A percentile compares a stretch with the other conserved stretches of the same genome.
Evolutionary conservation across 2,797 vertebrate genomes (phyloP).

Genomic region (Anguilla anguilla): DNA sequence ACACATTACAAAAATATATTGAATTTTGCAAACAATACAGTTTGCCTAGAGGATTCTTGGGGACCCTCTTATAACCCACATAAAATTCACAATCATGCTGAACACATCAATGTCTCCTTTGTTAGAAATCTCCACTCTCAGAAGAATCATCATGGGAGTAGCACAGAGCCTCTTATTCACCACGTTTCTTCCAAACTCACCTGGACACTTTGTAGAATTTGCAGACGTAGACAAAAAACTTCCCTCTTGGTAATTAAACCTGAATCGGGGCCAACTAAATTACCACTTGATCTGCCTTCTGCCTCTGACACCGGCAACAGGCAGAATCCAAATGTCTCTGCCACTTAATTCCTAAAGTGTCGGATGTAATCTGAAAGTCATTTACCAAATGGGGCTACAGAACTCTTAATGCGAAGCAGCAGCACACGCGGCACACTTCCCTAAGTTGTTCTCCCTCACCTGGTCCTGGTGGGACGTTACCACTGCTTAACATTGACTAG

Average conservation of each 20-base stretch:
- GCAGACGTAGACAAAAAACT: neutral
- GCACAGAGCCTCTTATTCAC: neutral
- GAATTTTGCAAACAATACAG: no score
- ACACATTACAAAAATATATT: no score
- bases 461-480: no score
- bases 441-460: no score
- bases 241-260: neutral
- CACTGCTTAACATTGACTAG: neutral
- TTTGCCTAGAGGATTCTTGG: no score
- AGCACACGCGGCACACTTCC: no score
- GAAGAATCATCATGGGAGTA: neutral
- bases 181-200: neutral
- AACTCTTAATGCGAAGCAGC: neutral
- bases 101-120: neutral
- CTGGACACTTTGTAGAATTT: neutral
- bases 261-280: neutral
- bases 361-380: neutral
- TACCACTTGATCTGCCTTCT: neutral
- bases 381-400: neutral
- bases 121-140: neutral
- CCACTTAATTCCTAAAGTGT: neutral
- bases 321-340: neutral
- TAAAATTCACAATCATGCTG: neutral
- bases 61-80: neutral
- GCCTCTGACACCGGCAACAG: neutral